Base-by-base conservation (phyloP, 2,113 vertebrate species). In the Corapipo altera region DNA sequence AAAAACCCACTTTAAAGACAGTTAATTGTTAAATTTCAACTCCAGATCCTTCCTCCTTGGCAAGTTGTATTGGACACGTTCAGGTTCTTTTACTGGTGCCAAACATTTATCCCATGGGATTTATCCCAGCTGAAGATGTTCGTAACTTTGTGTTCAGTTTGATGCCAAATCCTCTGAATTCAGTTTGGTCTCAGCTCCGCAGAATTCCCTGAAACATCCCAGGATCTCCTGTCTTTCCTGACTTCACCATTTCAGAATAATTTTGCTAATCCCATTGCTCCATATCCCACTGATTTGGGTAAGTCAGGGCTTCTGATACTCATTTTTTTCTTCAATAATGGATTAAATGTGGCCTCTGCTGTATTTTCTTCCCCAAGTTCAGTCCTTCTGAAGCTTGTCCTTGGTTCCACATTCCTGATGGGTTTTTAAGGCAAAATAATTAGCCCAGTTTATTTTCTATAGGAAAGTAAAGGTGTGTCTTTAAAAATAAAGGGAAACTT, bases 61-160 rank as follows among this genome's bases (percentile, higher is more conserved):
- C 85, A 85, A 90, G 95, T 61, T 95, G 80, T 91, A 71, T 95
- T 92, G 94, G 95, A n/a, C 91, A 78, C 54, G 28, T 79, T 46
- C 89, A 48, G 80, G 85, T 88, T 96, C 91, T 96, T 96, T 70
- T 52, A 41, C 73, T 92, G 72, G 93, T 86, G 95, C 84, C 89
- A 57, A 91, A 89, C 80, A 37, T 88, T 95, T 93, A 82, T 88
- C 90, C 92, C 41, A 11, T 24, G 69, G 84, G 88, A 92, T 48
- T 87, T 83, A 54, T 67, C 80, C 2, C 73, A 69, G 13, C 12
- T 33, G 37, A 19, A n/a, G 5, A 16, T 33, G 39, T 51, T 91
- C 80, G 79, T 76, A 49, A 64, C 41, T 33, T 22, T 4, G 32
- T n/a, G 43, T 62, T 49, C 72, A 43, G 22, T 55, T 64, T 35